These are phyloP conservation scores for Pherbina coryleti DNA, from an alignment of 2,888 invertebrate genomes.

Conservation along the genomic window DNA sequence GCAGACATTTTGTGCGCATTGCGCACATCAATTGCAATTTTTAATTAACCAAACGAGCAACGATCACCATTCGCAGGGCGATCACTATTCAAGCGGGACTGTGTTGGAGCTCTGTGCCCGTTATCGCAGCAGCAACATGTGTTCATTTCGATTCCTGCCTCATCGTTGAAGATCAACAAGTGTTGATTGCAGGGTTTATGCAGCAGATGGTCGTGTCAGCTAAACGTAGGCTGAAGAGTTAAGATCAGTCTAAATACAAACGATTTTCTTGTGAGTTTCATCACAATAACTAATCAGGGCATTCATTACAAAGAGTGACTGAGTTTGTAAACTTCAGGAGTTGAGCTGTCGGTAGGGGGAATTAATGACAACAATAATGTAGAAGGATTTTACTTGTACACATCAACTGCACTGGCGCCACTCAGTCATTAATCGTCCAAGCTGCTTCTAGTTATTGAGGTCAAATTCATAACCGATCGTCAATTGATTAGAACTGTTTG, in stretches of 20 bases:
- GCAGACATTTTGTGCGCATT: too few relatives aligned
- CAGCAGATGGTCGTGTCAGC: slow-evolving; percentile 1
- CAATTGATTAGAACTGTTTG: slow-evolving; percentile 3
- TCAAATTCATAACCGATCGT: slow-evolving; percentile 29
- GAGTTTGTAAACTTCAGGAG: too few relatives aligned
- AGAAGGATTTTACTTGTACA: too few relatives aligned
- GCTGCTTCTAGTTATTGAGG: slow-evolving; percentile 10
- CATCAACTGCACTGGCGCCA: too few relatives aligned
- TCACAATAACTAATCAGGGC: neutral
- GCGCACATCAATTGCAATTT: slow-evolving; percentile 1
- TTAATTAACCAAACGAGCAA: slow-evolving; percentile 22
- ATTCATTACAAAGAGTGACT: neutral
- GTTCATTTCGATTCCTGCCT: neutral
- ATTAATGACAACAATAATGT: too few relatives aligned
- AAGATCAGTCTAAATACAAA: slow-evolving; percentile 6
- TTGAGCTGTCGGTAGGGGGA: too few relatives aligned
- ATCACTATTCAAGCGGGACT: neutral
- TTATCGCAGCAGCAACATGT: slow-evolving; percentile 14
- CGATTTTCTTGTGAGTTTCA: slow-evolving; percentile 16
- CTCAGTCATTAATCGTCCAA: too few relatives aligned
- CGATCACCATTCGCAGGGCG: neutral
- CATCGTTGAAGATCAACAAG: slow-evolving; percentile 20
- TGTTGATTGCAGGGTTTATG: slow-evolving; percentile 5
- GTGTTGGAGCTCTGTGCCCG: neutral
- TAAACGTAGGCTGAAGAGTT: neutral